A percentile compares a stretch with the other conserved stretches of the same genome.
Evolutionary conservation across 37 sponge, comb jelly and placozoan species (phyloP).

Genomic region (Cliona cf. orientalis): DNA sequence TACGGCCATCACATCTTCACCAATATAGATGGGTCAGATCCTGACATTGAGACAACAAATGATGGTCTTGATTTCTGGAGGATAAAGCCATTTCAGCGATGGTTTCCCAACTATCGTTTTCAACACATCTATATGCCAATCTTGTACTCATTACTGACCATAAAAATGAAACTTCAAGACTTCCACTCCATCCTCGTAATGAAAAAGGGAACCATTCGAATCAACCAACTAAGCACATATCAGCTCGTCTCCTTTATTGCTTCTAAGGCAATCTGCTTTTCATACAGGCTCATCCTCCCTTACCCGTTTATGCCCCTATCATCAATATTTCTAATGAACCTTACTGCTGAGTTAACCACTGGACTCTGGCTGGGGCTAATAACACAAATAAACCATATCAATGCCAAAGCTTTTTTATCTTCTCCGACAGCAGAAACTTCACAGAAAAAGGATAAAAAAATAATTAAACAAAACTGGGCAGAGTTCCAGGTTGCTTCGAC

Average conservation of each 20-base stretch:
- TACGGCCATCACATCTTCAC: constrained; percentile 58
- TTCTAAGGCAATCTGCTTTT: constrained; percentile 9
- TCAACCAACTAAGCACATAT: constrained; percentile 5
- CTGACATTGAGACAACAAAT: constrained; percentile 46
- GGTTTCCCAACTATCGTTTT: constrained; percentile 33
- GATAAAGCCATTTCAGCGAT: constrained; percentile 32
- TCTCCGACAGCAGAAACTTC: too few species aligned
- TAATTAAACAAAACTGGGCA: too few species aligned
- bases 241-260: constrained; percentile 9
- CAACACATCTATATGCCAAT: constrained; percentile 60
- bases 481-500: constrained; percentile 44
- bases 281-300: constrained; percentile 32
- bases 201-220: neutral
- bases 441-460: too few species aligned
- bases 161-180: constrained; percentile 48
- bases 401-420: neutral
- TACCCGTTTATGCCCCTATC: neutral
- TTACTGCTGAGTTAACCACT: constrained; percentile 8
- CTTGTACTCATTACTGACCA: constrained; percentile 28
- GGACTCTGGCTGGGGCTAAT: constrained; percentile 39
- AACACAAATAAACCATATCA: constrained; percentile 45
- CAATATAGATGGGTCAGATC: constrained; percentile 47
- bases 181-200: constrained; percentile 11
- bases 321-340: constrained; percentile 6
- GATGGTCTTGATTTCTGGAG: constrained; percentile 33